phyloP scores from a whole-genome alignment of 2,797 vertebrate species.

The Lagocephalus sceleratus region DNA sequence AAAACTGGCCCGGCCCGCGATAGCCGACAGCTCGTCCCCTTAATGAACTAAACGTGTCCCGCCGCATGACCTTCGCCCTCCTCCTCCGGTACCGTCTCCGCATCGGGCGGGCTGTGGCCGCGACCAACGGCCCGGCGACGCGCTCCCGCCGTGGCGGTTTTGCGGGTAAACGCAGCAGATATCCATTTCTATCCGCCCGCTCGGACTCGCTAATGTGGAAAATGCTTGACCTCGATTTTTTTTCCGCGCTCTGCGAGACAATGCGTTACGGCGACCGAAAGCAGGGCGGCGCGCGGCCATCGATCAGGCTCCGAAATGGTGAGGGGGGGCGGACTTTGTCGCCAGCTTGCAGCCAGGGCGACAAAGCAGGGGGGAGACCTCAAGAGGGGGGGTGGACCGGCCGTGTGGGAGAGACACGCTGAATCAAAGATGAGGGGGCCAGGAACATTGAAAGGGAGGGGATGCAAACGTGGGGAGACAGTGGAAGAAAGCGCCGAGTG shows the following conservation, averaged over 20 bases:
- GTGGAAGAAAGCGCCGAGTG: conserved; percentile 28
- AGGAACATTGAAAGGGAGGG: conserved; percentile 48
- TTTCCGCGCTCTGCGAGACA: conserved; percentile 60
- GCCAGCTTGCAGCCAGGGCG: conserved; percentile 41
- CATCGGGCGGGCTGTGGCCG: too few species aligned
- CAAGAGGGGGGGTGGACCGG: conserved; percentile 22
- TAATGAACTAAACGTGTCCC: too few species aligned
- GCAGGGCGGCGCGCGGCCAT: conserved; percentile 25
- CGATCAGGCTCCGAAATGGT: conserved; percentile 33
- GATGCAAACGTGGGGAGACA: conserved; percentile 24
- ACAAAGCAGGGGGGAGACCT: conserved; percentile 25
- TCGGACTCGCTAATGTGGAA: conserved; percentile 73
- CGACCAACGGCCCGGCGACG: conserved; percentile 5
- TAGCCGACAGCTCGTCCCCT: too few species aligned
- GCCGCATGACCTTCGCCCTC: too few species aligned
- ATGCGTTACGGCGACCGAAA: conserved; percentile 16
- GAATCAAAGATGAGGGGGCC: conserved; percentile 35
- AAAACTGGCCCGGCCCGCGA: background rate
- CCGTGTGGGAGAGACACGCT: conserved; percentile 14
- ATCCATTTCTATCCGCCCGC: conserved; percentile 61
- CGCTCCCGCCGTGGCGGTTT: conserved; percentile 20
- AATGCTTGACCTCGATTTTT: conserved; percentile 72
- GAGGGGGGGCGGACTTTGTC: conserved; percentile 23
- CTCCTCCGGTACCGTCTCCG: too few species aligned
- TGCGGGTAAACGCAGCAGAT: conserved; percentile 50